These are phyloP conservation scores for Gnatocerus cornutus DNA, from an alignment of 2,888 invertebrate species.

Conservation along the genomic window DNA sequence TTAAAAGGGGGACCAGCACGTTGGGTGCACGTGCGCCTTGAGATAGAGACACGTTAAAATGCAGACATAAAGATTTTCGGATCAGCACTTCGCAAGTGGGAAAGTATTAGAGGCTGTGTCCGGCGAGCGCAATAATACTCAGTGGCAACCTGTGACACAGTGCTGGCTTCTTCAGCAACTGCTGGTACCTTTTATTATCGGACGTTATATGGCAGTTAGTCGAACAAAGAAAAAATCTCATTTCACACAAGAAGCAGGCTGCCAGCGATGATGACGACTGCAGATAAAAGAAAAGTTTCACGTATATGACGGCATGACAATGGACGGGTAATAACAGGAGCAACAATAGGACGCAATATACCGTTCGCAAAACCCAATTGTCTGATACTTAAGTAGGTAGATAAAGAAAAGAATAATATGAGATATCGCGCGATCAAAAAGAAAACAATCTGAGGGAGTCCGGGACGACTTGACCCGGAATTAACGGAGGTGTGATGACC, in stretches of 20 bases:
- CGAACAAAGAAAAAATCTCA: conserved; percentile 69
- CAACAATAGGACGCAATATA: conserved; percentile 69
- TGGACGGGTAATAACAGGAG: conserved; percentile 66
- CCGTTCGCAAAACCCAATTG: conserved; percentile 65
- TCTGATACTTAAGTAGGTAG: conserved; percentile 65
- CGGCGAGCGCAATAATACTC: conserved; percentile 60
- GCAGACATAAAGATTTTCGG: conserved; percentile 47
- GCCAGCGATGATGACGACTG: conserved; percentile 63
- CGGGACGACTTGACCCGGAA: neutral
- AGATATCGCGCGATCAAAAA: conserved; percentile 9
- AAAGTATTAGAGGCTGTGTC: conserved; percentile 43
- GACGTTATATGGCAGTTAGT: conserved; percentile 67
- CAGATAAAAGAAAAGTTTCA: conserved; percentile 68
- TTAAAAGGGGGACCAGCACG: conserved; percentile 53
- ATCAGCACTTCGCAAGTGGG: conserved; percentile 43
- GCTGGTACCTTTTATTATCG: conserved; percentile 66
- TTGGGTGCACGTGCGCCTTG: neutral
- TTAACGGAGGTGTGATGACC: conserved; percentile 15
- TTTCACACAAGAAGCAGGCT: conserved; percentile 63
- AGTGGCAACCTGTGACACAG: conserved; percentile 62
- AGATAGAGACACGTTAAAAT: conserved; percentile 49
- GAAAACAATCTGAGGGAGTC: conserved; percentile 12
- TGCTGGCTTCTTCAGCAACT: conserved; percentile 50
- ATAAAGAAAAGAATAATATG: conserved; percentile 52
- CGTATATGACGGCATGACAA: conserved; percentile 68